A percentile compares a stretch with the other conserved stretches of the same genome.
phyloP scores from a whole-genome alignment of 2,797 vertebrate species.

The Phataginus tricuspis region DNA sequence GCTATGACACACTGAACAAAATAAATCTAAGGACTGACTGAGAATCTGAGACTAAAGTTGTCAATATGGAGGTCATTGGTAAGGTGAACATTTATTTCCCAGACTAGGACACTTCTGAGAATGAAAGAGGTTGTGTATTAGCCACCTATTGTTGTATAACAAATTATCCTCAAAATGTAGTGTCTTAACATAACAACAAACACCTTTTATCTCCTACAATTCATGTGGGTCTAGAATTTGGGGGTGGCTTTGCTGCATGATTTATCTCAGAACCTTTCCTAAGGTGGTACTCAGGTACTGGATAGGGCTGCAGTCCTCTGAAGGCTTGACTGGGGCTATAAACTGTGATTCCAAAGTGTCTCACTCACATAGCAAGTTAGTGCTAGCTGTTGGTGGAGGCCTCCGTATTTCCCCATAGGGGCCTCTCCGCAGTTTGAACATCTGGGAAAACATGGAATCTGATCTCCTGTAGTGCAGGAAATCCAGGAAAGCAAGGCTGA shows the following conservation, averaged over 20 bases:
- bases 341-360: background rate
- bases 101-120: background rate
- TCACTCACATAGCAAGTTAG: background rate
- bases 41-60: background rate
- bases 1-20: background rate
- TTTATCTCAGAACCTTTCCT: background rate
- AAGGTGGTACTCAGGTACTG: background rate
- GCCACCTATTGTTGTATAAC: background rate
- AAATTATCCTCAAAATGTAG: background rate
- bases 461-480: background rate
- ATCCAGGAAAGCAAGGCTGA: background rate
- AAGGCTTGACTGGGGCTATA: background rate
- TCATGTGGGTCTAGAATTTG: background rate
- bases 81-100: background rate
- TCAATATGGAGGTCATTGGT: background rate
- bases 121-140: background rate
- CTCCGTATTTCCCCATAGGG: background rate
- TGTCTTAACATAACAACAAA: background rate
- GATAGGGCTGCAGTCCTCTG: background rate
- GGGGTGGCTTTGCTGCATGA: background rate
- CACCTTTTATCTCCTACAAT: background rate
- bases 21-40: background rate
- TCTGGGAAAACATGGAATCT: background rate
- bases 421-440: background rate
- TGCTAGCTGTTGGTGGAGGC: background rate